Percentiles rank a stretch among this genome's conserved stretches.
phyloP scores from a whole-genome alignment of 64 coral and sea anemone genomes.

The Pocillopora damicornis region DNA sequence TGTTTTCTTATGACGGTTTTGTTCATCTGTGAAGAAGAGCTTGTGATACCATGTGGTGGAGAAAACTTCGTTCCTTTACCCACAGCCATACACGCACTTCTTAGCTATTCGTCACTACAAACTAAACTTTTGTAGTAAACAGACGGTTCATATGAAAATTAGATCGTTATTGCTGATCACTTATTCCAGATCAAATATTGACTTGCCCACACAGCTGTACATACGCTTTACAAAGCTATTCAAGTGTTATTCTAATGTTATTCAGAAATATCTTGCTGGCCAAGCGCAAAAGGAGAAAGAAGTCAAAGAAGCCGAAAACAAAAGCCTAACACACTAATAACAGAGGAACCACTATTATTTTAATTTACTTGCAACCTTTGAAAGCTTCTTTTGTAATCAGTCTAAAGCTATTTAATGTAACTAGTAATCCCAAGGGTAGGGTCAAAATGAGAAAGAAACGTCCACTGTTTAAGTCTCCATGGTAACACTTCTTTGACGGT shows the following conservation, averaged over 20 bases:
- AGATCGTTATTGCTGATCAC: no score
- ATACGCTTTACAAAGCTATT: not conserved
- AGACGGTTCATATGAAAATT: not conserved
- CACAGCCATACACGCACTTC: not conserved
- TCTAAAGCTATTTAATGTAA: not conserved
- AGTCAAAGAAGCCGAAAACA: not conserved
- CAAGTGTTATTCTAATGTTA: slow-evolving; percentile 1
- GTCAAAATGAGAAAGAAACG: not conserved
- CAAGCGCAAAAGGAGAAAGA: not conserved
- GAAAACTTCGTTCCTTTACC: slow-evolving; percentile 12
- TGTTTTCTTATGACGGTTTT: not conserved
- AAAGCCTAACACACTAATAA: slow-evolving; percentile 18
- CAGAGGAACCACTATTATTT: not conserved
- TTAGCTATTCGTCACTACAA: not conserved
- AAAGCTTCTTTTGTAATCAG: not conserved
- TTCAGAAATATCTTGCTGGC: slow-evolving; percentile 7
- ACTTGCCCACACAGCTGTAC: not conserved
- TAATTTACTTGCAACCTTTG: not conserved
- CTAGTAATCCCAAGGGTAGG: not conserved
- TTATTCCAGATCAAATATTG: slow-evolving; percentile 8
- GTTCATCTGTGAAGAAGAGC: not conserved
- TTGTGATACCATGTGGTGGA: not conserved
- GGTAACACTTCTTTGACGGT: not conserved
- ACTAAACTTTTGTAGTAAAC: not conserved
- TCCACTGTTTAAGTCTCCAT: slow-evolving; percentile 12